A percentile compares a stretch with the other conserved stretches of the same genome.
Conservation (phyloP, 1,140 invertebrate genomes). For the Leptopilina clavipes region DNA sequence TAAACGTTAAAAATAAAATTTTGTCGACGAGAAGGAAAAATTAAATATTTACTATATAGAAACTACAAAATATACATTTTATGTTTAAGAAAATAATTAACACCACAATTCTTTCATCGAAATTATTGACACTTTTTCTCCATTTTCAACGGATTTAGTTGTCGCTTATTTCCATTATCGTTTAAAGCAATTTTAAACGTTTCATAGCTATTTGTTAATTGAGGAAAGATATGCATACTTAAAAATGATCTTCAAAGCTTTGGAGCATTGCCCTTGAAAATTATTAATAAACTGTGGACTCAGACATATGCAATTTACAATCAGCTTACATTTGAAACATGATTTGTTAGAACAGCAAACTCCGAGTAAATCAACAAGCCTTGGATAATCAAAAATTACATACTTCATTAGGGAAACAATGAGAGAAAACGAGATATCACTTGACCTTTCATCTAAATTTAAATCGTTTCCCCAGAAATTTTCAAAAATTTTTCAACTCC, state of each 20-base stretch:
- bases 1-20: too few relatives aligned
- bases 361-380: slow-evolving; percentile 16
- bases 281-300: slow-evolving; percentile 26
- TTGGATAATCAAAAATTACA: slow-evolving; percentile 1
- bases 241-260: slow-evolving; percentile 1
- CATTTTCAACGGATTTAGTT: too few relatives aligned
- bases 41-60: too few relatives aligned
- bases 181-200: slow-evolving; percentile 1
- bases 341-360: slow-evolving; percentile 11
- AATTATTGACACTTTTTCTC: too few relatives aligned
- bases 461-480: neutral
- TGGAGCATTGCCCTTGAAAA: slow-evolving; percentile 6
- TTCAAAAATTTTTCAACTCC: neutral
- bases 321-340: slow-evolving; percentile 8
- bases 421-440: slow-evolving; percentile 4
- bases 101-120: too few relatives aligned
- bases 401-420: slow-evolving; percentile 17
- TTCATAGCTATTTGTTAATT: slow-evolving; percentile 4
- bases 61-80: too few relatives aligned
- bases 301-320: slow-evolving; percentile 17
- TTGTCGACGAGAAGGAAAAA: too few relatives aligned
- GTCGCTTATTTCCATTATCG: neutral
- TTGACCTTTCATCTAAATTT: slow-evolving; percentile 32
- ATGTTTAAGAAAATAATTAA: too few relatives aligned
- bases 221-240: slow-evolving; percentile 3